These are phyloP conservation scores for Lytechinus variegatus DNA, from an alignment of 35 echinoderm and acorn worm genomes.

Conservation along the genomic window DNA sequence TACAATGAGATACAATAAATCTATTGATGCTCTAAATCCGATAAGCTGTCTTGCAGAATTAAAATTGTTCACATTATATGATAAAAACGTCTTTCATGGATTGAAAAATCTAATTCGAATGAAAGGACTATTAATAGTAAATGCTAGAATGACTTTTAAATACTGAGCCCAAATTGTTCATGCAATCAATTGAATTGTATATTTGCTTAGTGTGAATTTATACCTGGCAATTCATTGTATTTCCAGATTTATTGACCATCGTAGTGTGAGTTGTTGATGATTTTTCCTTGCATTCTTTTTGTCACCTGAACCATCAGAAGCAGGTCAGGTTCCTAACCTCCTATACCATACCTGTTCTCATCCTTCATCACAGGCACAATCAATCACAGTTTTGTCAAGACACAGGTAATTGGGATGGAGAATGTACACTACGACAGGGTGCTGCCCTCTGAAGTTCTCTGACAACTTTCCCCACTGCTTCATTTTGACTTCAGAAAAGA, in stretches of 20 bases:
- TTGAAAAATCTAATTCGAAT: too few relatives aligned
- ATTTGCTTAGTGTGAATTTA: not conserved
- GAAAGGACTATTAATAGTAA: not conserved
- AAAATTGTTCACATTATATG: too few relatives aligned
- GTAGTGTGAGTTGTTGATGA: not conserved
- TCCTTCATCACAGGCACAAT: not conserved
- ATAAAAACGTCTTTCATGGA: too few relatives aligned
- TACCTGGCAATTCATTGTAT: not conserved
- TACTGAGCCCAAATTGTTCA: not conserved
- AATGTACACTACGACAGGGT: not conserved
- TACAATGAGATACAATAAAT: too few relatives aligned
- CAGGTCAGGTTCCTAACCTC: not conserved
- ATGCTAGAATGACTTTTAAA: not conserved
- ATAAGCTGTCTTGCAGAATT: too few relatives aligned
- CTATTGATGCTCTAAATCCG: too few relatives aligned
- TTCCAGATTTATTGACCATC: not conserved
- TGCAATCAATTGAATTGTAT: not conserved
- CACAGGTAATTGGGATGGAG: not conserved
- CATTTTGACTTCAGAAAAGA: not conserved
- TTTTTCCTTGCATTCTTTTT: not conserved
- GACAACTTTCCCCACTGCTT: not conserved
- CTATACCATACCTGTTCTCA: not conserved
- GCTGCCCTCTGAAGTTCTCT: not conserved
- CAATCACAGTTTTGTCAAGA: not conserved
- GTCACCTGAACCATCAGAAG: not conserved